Evolutionary conservation across 2,888 invertebrate genomes (phyloP).

Genomic region (Allacma fusca): DNA sequence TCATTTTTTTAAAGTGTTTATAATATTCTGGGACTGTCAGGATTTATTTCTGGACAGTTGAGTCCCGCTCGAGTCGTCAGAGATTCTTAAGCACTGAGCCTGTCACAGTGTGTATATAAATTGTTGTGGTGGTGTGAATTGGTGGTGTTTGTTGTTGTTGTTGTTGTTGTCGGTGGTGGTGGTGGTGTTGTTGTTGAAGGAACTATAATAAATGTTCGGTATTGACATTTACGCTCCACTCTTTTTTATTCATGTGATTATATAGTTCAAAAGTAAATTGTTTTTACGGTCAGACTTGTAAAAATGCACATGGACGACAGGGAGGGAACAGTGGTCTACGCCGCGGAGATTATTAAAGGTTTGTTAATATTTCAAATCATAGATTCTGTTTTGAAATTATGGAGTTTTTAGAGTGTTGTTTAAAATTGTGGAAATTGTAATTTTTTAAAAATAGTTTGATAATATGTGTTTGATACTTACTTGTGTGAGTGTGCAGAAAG

Average conservation of each 20-base stretch:
- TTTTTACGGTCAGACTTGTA: background rate
- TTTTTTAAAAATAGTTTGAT: no score
- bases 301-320: slow-evolving; percentile 51
- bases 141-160: background rate
- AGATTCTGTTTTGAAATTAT: background rate
- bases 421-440: background rate
- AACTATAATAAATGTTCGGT: background rate
- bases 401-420: background rate
- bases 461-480: no score
- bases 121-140: background rate
- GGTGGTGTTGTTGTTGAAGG: background rate
- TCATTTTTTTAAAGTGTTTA: background rate
- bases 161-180: slow-evolving; percentile 9
- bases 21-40: no score
- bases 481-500: no score
- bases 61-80: background rate
- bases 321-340: slow-evolving; percentile 60
- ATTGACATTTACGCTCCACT: slow-evolving; percentile 3
- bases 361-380: background rate
- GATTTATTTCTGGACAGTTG: no score
- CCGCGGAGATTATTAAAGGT: slow-evolving; percentile 61
- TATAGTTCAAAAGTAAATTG: background rate
- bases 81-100: no score
- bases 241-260: background rate
- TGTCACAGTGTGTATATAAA: no score